These are phyloP conservation scores for Chiloscyllium plagiosum DNA, from an alignment of 2,113 vertebrate genomes.

Conservation along the genomic window DNA sequence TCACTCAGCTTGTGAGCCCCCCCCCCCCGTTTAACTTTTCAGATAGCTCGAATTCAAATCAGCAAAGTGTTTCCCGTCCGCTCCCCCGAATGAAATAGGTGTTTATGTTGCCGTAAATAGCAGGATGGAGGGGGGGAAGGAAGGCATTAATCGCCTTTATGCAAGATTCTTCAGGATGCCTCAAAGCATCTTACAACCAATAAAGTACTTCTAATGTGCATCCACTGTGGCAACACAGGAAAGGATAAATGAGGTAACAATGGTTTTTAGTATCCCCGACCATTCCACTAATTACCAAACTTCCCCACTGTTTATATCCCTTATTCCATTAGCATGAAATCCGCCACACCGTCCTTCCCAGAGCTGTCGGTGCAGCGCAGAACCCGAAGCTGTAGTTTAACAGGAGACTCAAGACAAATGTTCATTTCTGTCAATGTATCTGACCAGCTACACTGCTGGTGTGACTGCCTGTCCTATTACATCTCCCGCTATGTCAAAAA, in stretches of 20 bases:
- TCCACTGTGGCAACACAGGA: background rate
- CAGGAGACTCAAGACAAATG: background rate
- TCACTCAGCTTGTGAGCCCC: too few species aligned
- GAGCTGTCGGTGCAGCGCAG: background rate
- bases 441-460: background rate
- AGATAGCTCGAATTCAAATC: background rate
- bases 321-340: background rate
- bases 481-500: too few species aligned
- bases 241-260: background rate
- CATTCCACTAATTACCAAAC: background rate
- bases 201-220: background rate
- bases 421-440: background rate
- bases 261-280: background rate
- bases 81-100: background rate
- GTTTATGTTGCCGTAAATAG: background rate
- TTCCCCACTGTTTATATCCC: background rate
- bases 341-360: background rate
- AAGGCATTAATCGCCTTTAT: background rate
- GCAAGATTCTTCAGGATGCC: background rate
- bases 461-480: too few species aligned
- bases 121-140: background rate
- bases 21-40: background rate
- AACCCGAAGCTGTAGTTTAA: background rate
- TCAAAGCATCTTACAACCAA: background rate
- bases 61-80: background rate